A percentile compares a stretch with the other conserved stretches of the same genome.
Evolutionary conservation across 2,797 vertebrate species (phyloP).

Genomic region (Mastacembelus armatus): DNA sequence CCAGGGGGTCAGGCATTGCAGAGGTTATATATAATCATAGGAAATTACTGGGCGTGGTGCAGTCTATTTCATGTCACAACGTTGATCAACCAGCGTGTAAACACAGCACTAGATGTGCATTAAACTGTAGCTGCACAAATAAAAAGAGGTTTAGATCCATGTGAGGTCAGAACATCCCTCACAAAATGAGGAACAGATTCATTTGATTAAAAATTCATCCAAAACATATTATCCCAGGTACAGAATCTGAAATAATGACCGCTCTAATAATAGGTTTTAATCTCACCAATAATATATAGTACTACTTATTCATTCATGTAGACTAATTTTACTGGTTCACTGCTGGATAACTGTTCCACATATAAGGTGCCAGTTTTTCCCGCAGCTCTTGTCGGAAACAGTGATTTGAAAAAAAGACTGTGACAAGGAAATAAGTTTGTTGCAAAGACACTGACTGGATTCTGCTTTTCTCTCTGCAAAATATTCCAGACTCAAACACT

Average conservation of each 20-base stretch:
- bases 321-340: not conserved
- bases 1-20: conserved; percentile 43
- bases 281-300: conserved; percentile 17
- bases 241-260: conserved; percentile 39
- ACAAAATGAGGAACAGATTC: conserved; percentile 20
- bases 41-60: conserved; percentile 60
- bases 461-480: not conserved
- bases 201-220: conserved; percentile 46
- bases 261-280: conserved; percentile 32
- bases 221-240: conserved; percentile 33
- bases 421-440: not conserved
- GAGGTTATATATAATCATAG: conserved; percentile 66
- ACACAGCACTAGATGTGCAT: conserved; percentile 9
- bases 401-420: not conserved
- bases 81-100: conserved; percentile 34
- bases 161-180: not conserved
- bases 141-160: not conserved
- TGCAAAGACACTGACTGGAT: not conserved
- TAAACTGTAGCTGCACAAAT: not conserved
- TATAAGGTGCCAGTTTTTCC: not conserved
- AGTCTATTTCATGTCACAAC: conserved; percentile 45
- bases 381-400: not conserved
- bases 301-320: not conserved
- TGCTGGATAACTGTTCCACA: not conserved
- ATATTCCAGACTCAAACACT: not conserved